Evolutionary conservation across 2,797 vertebrate species (phyloP).

Genomic region (Sebastes paucispinis): DNA sequence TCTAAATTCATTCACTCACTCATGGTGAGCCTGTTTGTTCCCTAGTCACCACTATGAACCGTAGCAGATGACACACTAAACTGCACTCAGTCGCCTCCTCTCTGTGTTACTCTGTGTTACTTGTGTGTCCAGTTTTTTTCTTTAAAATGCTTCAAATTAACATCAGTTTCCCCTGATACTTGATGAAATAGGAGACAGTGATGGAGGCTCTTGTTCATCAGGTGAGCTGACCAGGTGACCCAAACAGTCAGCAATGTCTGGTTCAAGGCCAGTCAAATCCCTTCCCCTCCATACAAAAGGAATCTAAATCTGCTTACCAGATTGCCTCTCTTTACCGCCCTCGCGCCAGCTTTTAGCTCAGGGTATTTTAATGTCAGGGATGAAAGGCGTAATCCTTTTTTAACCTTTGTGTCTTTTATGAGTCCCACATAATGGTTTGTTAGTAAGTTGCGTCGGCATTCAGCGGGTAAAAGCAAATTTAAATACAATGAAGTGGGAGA

Average conservation of each 20-base stretch:
- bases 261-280: slow-evolving; percentile 39
- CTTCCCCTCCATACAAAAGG: slow-evolving; percentile 36
- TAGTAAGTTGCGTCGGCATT: slow-evolving; percentile 32
- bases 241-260: slow-evolving; percentile 32
- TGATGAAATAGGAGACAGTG: slow-evolving; percentile 1
- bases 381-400: slow-evolving; percentile 70
- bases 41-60: neutral
- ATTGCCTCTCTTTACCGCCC: slow-evolving; percentile 63
- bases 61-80: slow-evolving; percentile 9
- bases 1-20: slow-evolving; percentile 3
- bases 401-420: slow-evolving; percentile 66
- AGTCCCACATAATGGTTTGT: slow-evolving; percentile 57
- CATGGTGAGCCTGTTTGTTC: neutral
- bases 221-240: slow-evolving; percentile 36
- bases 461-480: slow-evolving; percentile 37
- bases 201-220: slow-evolving; percentile 14
- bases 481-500: slow-evolving; percentile 12
- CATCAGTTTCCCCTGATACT: neutral
- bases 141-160: neutral
- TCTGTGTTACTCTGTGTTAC: slow-evolving; percentile 12
- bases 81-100: slow-evolving; percentile 16
- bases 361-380: slow-evolving; percentile 71
- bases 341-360: slow-evolving; percentile 52
- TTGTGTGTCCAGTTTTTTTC: slow-evolving; percentile 26
- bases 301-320: slow-evolving; percentile 74